Evolutionary conservation across 2,888 invertebrate species (phyloP), one percentile per base, ranked within the genome.

Genomic region (Oscheius sp.): DNA sequence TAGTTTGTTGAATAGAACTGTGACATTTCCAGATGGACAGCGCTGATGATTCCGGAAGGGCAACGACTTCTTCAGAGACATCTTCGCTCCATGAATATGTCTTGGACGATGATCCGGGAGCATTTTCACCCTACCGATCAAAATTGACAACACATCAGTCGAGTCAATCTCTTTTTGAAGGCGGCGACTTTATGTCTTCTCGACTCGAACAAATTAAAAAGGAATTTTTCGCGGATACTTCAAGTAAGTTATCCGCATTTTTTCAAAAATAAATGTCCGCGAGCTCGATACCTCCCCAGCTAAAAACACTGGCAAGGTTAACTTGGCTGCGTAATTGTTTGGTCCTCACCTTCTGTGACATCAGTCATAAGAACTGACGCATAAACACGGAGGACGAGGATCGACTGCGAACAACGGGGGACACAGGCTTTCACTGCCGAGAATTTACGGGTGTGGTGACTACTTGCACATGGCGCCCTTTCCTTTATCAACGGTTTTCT

Each of bases 91-190:
- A 56, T 43, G 76, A 76, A 13, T 74, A 63, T 49, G 1, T 59
- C 0, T 43, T 61, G 43, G 69, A 69, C 7, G 76, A 76, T 9
- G 76, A 76, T 25, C 68, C 70, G 0, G 75, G 75, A 43, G 80
- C 80, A 1, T 80, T 80, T 55, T 69, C 77, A 0, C 79, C 79
- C 9, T 82, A 77, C 61, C 79, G 79, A 29, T 41, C 70, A 12
- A 73, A 73, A 41, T 18, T 69, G 41, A 53, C 64, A 7, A 64
- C 64, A 0, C 75, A 56, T n/a, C 73, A 71, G 16, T 80, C 80
- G 6, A 76, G 77, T 1, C 81, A 81, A 46, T 76, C 77, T 27
- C 64, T 81, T 1, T 77, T 76, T 52, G 77, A 79, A 53, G 72
- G 76, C 6, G 53, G 61, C 53, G 77, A 79, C 21, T 74, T 75